Evolutionary conservation across 2,113 vertebrate species (phyloP).

Genomic region (Oreochromis tanganicae): DNA sequence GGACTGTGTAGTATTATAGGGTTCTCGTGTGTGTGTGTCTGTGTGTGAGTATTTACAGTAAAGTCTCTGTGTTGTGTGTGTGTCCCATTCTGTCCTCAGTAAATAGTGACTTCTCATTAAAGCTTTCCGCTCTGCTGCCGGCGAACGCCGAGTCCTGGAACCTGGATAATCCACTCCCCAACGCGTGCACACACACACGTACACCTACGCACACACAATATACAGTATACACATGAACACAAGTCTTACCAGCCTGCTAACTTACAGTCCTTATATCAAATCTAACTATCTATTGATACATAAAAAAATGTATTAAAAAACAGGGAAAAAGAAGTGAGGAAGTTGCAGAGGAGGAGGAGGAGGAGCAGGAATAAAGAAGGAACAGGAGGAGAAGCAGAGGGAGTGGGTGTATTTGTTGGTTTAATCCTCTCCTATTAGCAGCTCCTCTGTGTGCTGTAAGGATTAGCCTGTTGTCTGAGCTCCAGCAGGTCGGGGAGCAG

Average conservation of each 20-base stretch:
- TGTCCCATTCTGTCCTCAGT: constrained; percentile 52
- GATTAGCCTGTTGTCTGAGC: constrained; percentile 66
- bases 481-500: constrained; percentile 42
- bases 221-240: not conserved
- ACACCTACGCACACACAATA: not conserved
- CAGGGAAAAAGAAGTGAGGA: not conserved
- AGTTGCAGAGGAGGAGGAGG: not conserved
- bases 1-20: not conserved
- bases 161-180: constrained; percentile 61
- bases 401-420: constrained; percentile 28
- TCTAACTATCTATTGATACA: not conserved
- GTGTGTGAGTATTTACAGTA: not conserved
- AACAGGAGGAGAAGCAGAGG: constrained; percentile 16
- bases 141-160: constrained; percentile 44
- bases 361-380: not conserved
- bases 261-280: constrained; percentile 15
- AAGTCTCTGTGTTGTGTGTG: constrained; percentile 16
- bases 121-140: constrained; percentile 59
- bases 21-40: not conserved
- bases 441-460: constrained; percentile 57
- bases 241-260: constrained; percentile 26
- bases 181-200: not conserved
- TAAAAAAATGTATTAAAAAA: not conserved
- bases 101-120: constrained; percentile 66
- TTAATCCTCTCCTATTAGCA: constrained; percentile 62